These are phyloP conservation scores for Pseudanteris insignis DNA, from an alignment of 2,888 invertebrate species.

Conservation along the genomic window DNA sequence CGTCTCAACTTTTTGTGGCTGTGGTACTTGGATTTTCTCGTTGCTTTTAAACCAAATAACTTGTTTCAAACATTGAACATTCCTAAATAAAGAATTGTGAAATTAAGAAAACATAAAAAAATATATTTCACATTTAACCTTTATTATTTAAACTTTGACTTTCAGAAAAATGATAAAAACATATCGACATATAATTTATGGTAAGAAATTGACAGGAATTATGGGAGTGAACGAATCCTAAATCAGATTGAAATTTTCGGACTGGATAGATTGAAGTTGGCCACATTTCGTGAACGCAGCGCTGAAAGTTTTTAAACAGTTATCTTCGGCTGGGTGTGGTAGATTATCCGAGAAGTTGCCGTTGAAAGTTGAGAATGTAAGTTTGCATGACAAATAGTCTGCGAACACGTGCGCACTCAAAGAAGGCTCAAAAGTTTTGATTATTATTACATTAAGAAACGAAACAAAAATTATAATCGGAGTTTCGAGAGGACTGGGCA, in stretches of 20 bases:
- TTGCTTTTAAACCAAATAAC: no score
- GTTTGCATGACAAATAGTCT: constrained; percentile 15
- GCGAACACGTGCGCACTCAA: constrained; percentile 1
- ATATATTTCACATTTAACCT: no score
- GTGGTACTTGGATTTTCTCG: no score
- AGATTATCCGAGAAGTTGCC: constrained; percentile 6
- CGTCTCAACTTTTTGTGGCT: no score
- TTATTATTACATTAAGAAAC: constrained; percentile 19
- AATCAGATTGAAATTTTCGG: neutral
- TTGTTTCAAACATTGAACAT: no score
- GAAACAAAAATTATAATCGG: constrained; percentile 22
- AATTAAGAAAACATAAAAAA: no score
- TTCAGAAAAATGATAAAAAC: no score
- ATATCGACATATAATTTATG: no score
- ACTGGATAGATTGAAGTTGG: constrained; percentile 4
- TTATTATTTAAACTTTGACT: no score
- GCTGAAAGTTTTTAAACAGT: constrained; percentile 16
- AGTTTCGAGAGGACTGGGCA: constrained; percentile 1
- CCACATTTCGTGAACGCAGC: constrained; percentile 2
- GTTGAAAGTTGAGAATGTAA: constrained; percentile 25
- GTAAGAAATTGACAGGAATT: no score
- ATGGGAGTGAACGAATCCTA: no score
- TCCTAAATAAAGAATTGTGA: no score
- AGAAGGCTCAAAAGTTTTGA: constrained; percentile 13
- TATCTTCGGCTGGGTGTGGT: constrained; percentile 15